A percentile compares a stretch with the other conserved stretches of the same genome.
Evolutionary conservation across 2,888 invertebrate species (phyloP).

Genomic region (Phalangium opilio): DNA sequence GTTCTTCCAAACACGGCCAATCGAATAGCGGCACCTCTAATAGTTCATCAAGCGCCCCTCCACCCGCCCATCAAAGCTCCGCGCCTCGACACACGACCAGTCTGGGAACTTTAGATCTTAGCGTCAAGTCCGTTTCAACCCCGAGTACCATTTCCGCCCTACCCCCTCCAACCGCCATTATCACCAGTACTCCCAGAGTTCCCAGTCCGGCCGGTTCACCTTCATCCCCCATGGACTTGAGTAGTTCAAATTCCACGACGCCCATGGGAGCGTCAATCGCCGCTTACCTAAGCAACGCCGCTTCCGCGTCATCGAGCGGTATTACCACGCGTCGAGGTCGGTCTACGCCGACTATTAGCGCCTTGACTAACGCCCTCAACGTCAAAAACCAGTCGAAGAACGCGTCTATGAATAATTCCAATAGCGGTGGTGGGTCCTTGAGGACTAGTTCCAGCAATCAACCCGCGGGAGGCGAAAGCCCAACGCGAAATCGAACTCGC

Average conservation of each 20-base stretch:
- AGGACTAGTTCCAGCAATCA: not conserved
- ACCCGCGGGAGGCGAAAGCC: not conserved
- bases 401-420: not conserved
- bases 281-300: too few relatives aligned
- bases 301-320: not conserved
- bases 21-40: not conserved
- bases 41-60: slow-evolving; percentile 13
- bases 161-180: slow-evolving; percentile 11
- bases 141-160: slow-evolving; percentile 11
- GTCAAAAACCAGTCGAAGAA: not conserved
- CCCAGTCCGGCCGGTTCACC: slow-evolving; percentile 10
- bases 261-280: too few relatives aligned
- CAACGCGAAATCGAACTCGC: not conserved
- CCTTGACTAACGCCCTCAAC: slow-evolving; percentile 1
- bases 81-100: slow-evolving; percentile 13
- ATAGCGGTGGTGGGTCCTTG: not conserved
- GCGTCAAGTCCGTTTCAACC: slow-evolving; percentile 15
- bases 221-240: slow-evolving; percentile 19
- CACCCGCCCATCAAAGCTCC: slow-evolving; percentile 21
- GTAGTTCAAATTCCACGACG: slow-evolving; percentile 11
- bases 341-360: not conserved
- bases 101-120: slow-evolving; percentile 17
- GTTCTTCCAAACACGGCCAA: not conserved
- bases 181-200: slow-evolving; percentile 4
- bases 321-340: not conserved